A percentile compares a stretch with the other conserved stretches of the same genome.
Evolutionary conservation across 1,140 invertebrate species (phyloP).

Genomic region (Maniola jurtina): DNA sequence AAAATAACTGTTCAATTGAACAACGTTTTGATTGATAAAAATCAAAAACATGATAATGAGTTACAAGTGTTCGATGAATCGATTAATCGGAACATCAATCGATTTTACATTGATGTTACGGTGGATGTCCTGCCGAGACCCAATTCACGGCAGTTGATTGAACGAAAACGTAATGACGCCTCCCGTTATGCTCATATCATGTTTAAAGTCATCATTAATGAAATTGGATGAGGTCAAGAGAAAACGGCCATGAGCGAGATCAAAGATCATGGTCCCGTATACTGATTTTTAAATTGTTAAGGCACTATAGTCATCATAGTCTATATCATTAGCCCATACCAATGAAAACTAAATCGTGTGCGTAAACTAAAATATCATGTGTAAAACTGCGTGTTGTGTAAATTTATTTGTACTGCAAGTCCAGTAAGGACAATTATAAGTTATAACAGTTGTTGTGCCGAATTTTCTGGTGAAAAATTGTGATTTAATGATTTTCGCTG

Average conservation of each 20-base stretch:
- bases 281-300: neutral
- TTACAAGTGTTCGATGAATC: neutral
- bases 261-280: slow-evolving; percentile 1
- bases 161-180: slow-evolving; percentile 26
- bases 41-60: too few species aligned
- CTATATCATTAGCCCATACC: neutral
- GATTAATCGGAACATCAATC: neutral
- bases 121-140: slow-evolving; percentile 30
- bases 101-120: slow-evolving; percentile 6
- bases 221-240: slow-evolving; percentile 6
- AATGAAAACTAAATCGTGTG: too few species aligned
- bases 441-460: too few species aligned
- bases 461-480: too few species aligned
- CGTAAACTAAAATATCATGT: too few species aligned
- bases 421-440: too few species aligned
- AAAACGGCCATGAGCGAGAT: slow-evolving; percentile 6
- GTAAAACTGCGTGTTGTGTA: too few species aligned
- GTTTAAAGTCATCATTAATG: slow-evolving; percentile 4
- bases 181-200: slow-evolving; percentile 28
- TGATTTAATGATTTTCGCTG: too few species aligned
- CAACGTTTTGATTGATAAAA: too few species aligned
- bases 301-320: neutral
- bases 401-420: too few species aligned
- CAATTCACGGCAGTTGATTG: slow-evolving; percentile 27
- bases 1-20: too few species aligned